phyloP scores from a whole-genome alignment of 1,140 invertebrate genomes.

The Megalopta genalis region DNA sequence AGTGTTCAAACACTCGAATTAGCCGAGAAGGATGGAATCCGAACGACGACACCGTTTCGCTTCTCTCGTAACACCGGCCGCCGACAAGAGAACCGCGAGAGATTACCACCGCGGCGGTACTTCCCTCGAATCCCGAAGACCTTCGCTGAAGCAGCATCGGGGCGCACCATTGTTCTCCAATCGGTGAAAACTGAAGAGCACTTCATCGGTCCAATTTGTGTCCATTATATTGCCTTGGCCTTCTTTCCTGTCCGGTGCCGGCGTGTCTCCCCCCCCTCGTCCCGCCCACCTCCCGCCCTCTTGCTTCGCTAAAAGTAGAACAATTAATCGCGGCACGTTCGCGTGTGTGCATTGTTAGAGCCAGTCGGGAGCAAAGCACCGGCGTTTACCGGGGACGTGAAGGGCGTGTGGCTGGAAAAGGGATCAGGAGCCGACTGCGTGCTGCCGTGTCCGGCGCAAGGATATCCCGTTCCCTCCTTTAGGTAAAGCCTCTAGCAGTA shows the following conservation, averaged over 20 bases:
- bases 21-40: too few species aligned
- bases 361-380: slow-evolving; percentile 82
- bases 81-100: neutral
- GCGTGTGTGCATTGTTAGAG: slow-evolving; percentile 72
- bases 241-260: slow-evolving; percentile 68
- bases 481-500: slow-evolving; percentile 59
- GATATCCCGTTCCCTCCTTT: slow-evolving; percentile 75
- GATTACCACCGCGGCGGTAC: neutral
- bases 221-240: slow-evolving; percentile 70
- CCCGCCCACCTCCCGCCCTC: too few species aligned
- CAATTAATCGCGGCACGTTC: slow-evolving; percentile 40
- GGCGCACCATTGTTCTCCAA: slow-evolving; percentile 33
- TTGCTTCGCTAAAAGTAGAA: slow-evolving; percentile 74
- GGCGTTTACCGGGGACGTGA: slow-evolving; percentile 77
- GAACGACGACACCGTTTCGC: neutral
- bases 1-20: too few species aligned
- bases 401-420: slow-evolving; percentile 77
- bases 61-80: neutral
- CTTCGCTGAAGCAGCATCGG: neutral
- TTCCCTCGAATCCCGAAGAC: neutral
- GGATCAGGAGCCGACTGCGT: slow-evolving; percentile 64
- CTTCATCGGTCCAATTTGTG: slow-evolving; percentile 28
- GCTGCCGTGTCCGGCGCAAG: slow-evolving; percentile 75
- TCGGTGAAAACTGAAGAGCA: slow-evolving; percentile 18
- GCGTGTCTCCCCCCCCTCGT: slow-evolving; percentile 83